Base-by-base conservation (phyloP, 2,797 vertebrate species). In the Sebastes kiyomatsui region DNA sequence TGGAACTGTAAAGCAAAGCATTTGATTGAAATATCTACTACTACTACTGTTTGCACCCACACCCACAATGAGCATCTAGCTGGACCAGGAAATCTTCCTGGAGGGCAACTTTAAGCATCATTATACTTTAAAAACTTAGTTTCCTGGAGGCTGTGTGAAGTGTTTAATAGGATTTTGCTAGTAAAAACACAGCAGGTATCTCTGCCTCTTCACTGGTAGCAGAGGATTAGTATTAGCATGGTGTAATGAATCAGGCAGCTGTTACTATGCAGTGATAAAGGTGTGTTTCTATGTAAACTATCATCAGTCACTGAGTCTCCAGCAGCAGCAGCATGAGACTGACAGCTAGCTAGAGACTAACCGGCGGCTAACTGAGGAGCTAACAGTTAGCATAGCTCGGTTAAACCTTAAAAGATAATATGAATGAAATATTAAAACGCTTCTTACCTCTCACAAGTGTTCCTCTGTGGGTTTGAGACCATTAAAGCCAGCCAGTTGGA, bases 371-470 rank as follows among this genome's bases (percentile, higher is more conserved):
- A 60, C 4, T 2, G 9, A 1, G 7, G 4, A 22, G 27, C 22
- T 30, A 72, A 18, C 49, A 2, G 61, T 20, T 12, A 11, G 23
- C 35, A 6, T 1, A 46, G 13, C n/a, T 28, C 2, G 4, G 3
- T 7, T 11, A 10, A 67, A 30, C 66, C 10, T 20, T 3, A 0
- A 16, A 4, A 42, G 3, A 59, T 2, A 3, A 9, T 0, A 52
- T 49, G 3, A 30, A 23, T 25, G 3, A 68, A 66, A 71, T 38
- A 33, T 27, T 20, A 0, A 25, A 49, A 4, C 0, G 56, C 92
- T 87, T 42, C 92, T 91, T 42, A 95, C 94, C 94, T 87, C 58
- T 68, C 14, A 7, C 54, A 55, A 9, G 22, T 1, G 3, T 2
- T 87, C 38, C 38, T 60, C 18, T 22, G 4, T 13, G 13, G 9